Base-by-base conservation (phyloP, 2,113 vertebrate species). In the Ceratotherium simum region DNA sequence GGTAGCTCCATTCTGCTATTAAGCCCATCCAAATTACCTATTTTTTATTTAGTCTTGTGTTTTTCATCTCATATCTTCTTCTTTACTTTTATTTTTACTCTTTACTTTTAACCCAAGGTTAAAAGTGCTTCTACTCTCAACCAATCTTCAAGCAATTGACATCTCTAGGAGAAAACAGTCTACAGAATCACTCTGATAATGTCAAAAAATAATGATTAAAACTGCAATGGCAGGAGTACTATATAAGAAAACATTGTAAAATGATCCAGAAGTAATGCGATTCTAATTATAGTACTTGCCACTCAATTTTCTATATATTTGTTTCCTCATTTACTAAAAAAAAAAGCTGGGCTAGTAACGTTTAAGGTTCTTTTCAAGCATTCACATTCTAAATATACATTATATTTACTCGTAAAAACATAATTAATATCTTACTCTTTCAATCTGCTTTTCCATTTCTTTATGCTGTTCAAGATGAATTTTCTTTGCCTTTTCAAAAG, bases 361-460 rank as follows among this genome's bases (percentile, higher is more conserved):
- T 62, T 96, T 69, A 70, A 95, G 23, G 31, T 96, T 90, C 85
- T 75, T 92, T 88, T 93, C 67, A 72, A 76, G 33, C 31, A 96
- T 23, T 78, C 36, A 58, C 31, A 89, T 86, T 58, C 46, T 81
- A 97, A 94, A 23, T 56, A 87, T 67, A n/a, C 5, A 79, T 89
- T 73, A 87, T 29, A 48, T 72, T 56, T 67, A 75, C 46, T 87
- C 58, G 39, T 27, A 73, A 85, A 95, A 95, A 88, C 31, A 42
- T 78, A 92, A 82, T 25, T 90, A 96, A 79, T 21, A 36, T 93
- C 98, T 99, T 98, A 99, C 99, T 98, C 99, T 97, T 97, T 99
- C 99, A 94, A 99, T 98, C 96, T 99, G 98, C 90, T 99, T 99
- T 98, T 99, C 99, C 97, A 99, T 99, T 88, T 99, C 99, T 87